These are phyloP conservation scores for Gymnogyps californianus DNA, from an alignment of 2,113 vertebrate genomes.

Conservation along the genomic window DNA sequence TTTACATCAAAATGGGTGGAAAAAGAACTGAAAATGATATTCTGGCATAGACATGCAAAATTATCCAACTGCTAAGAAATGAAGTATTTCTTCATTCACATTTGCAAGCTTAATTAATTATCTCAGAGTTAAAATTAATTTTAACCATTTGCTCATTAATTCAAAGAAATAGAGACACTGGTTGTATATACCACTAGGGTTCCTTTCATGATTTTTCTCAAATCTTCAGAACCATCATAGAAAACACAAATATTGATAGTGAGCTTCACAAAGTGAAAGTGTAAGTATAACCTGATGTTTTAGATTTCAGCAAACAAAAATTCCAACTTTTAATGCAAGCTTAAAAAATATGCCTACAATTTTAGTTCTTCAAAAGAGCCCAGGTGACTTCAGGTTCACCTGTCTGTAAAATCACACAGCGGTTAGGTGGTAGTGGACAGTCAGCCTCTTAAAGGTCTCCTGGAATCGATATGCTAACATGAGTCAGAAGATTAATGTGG, in stretches of 20 bases:
- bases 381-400: not conserved
- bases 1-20: not conserved
- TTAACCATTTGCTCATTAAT: not conserved
- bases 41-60: not conserved
- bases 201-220: slow-evolving; percentile 11
- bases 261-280: not conserved
- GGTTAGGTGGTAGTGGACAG: not conserved
- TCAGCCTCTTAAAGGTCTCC: not conserved
- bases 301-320: not conserved
- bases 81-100: not conserved
- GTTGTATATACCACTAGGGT: not conserved
- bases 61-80: not conserved
- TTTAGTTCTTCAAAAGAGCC: not conserved
- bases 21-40: not conserved
- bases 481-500: not conserved
- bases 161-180: not conserved
- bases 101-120: slow-evolving; percentile 21
- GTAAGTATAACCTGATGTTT: not conserved
- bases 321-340: not conserved
- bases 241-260: not conserved
- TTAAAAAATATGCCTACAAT: not conserved
- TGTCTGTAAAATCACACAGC: not conserved
- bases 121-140: slow-evolving; percentile 11
- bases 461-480: not conserved
- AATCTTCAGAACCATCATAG: not conserved